Percentiles rank a stretch among this genome's conserved stretches.
phyloP scores from a whole-genome alignment of 92 coral and sea anemone species.

The Galaxea fascicularis region DNA sequence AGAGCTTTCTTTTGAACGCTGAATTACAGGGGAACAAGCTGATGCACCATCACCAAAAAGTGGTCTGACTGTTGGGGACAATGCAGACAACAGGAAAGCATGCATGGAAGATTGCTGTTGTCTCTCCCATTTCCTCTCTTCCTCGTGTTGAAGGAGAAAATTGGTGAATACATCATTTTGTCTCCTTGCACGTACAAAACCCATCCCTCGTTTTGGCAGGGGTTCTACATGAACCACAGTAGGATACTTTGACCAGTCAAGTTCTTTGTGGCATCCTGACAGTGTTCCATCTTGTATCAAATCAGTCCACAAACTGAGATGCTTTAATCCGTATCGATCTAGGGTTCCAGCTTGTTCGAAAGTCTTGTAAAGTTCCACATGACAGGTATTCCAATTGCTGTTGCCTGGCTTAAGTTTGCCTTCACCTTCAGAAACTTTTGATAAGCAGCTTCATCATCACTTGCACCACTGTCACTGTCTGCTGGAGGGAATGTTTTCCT shows the following conservation, averaged over 20 bases:
- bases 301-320: conserved; percentile 71
- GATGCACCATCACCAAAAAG: too few species aligned
- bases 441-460: conserved; percentile 62
- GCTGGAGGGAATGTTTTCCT: neutral
- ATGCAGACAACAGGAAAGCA: conserved; percentile 41
- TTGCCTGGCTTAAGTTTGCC: conserved; percentile 55
- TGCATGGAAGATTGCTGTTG: too few species aligned
- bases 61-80: conserved; percentile 54
- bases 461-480: conserved; percentile 47
- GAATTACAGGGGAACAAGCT: conserved; percentile 20
- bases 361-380: conserved; percentile 51
- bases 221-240: conserved; percentile 51
- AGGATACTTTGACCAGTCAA: conserved; percentile 61
- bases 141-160: conserved; percentile 47
- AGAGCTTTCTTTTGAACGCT: neutral
- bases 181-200: conserved; percentile 46
- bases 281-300: conserved; percentile 58
- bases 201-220: conserved; percentile 40
- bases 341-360: conserved; percentile 52
- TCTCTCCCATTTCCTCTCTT: conserved; percentile 42
- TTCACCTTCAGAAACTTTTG: conserved; percentile 32
- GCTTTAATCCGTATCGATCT: conserved; percentile 57
- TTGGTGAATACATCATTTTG: conserved; percentile 51
- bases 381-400: conserved; percentile 60
- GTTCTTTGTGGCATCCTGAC: conserved; percentile 60